Conservation (phyloP, 2,888 invertebrate genomes). For the Dusona sp. region DNA sequence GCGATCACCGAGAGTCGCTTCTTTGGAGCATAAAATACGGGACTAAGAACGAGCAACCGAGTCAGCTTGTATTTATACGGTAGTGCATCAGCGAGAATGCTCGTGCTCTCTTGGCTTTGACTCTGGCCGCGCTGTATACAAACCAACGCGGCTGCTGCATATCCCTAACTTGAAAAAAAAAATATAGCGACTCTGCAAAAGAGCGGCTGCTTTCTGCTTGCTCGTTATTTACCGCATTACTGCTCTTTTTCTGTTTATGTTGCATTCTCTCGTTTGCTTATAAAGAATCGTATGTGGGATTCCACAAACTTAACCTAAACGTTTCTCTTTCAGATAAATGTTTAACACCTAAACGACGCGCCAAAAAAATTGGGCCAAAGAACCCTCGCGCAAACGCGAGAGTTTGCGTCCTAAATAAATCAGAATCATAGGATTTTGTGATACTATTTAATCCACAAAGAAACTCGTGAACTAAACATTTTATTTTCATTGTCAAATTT, state of each 20-base stretch:
- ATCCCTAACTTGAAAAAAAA: conserved; percentile 15
- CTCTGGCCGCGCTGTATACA: conserved; percentile 19
- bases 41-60: conserved; percentile 81
- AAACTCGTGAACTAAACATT: neutral
- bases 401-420: neutral
- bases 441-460: neutral
- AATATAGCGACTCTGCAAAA: conserved; percentile 18
- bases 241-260: neutral
- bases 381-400: neutral
- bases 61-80: conserved; percentile 82
- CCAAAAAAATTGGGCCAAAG: conserved; percentile 24
- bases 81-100: conserved; percentile 72
- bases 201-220: conserved; percentile 17
- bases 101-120: conserved; percentile 66
- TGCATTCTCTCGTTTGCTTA: conserved; percentile 9
- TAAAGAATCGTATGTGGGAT: conserved; percentile 7
- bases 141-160: conserved; percentile 5
- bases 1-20: conserved; percentile 67
- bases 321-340: conserved; percentile 28
- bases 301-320: conserved; percentile 14
- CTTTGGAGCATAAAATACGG: conserved; percentile 78
- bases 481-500: neutral
- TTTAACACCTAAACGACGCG: neutral
- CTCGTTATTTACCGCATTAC: conserved; percentile 34
- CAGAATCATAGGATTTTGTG: neutral